These are phyloP conservation scores for Xylocopa sonorina DNA, from an alignment of 1,140 invertebrate genomes.

Conservation along the genomic window DNA sequence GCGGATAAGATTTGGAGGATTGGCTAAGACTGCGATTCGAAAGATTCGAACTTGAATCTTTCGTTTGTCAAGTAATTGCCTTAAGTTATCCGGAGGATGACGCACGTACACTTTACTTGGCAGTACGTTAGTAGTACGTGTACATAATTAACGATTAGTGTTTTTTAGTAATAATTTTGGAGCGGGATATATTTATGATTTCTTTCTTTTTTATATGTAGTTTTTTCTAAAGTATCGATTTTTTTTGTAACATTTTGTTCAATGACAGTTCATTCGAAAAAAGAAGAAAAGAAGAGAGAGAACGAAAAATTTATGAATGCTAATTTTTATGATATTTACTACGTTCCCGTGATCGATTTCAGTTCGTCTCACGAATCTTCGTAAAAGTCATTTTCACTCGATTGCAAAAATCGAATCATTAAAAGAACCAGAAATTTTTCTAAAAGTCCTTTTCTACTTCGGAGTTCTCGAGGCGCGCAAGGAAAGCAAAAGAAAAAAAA, in stretches of 20 bases:
- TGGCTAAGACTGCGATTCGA: too few relatives aligned
- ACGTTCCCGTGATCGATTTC: constrained; percentile 20
- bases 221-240: constrained; percentile 37
- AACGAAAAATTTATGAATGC: not conserved
- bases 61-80: too few relatives aligned
- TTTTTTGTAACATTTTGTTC: constrained; percentile 61
- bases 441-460: constrained; percentile 51
- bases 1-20: too few relatives aligned
- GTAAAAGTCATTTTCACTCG: constrained; percentile 12
- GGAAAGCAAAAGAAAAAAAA: constrained; percentile 20
- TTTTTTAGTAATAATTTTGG: constrained; percentile 48
- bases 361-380: constrained; percentile 32
- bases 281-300: not conserved
- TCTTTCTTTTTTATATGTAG: constrained; percentile 56
- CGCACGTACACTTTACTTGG: too few relatives aligned
- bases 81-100: too few relatives aligned
- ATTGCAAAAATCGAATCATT: constrained; percentile 9
- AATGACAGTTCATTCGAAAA: constrained; percentile 3
- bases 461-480: constrained; percentile 54
- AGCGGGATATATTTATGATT: constrained; percentile 20
- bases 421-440: constrained; percentile 34
- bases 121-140: constrained; percentile 4
- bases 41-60: too few relatives aligned
- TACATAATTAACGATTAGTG: constrained; percentile 39
- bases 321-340: constrained; percentile 55